Conservation (phyloP, 2,888 invertebrate genomes). For the Drosophila borealis region DNA sequence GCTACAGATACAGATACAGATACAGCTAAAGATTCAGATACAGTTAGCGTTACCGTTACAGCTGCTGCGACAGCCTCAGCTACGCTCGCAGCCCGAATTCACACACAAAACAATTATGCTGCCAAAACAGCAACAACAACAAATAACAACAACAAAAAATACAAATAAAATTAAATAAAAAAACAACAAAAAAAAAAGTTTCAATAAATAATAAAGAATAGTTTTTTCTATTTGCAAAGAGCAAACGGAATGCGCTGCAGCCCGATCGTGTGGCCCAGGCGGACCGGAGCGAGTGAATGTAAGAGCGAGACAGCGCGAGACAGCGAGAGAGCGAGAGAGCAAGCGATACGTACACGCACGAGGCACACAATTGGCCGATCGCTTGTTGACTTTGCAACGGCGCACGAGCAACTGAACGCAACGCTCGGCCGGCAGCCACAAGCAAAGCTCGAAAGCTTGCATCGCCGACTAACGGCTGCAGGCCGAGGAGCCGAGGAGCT, state of each 20-base stretch:
- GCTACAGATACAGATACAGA: constrained; percentile 4
- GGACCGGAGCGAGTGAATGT: background rate
- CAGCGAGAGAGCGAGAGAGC: constrained; percentile 14
- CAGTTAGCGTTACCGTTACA: constrained; percentile 4
- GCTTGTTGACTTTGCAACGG: constrained; percentile 80
- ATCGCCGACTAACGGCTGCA: constrained; percentile 9
- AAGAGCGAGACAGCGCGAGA: background rate
- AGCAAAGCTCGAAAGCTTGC: constrained; percentile 64
- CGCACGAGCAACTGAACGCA: constrained; percentile 71
- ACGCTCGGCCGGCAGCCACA: constrained; percentile 45
- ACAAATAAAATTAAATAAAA: constrained; percentile 1
- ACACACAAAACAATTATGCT: constrained; percentile 42
- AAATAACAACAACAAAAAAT: constrained; percentile 14
- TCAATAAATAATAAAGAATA: constrained; percentile 27
- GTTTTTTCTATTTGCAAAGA: constrained; percentile 14
- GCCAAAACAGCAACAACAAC: constrained; percentile 18
- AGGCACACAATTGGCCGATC: constrained; percentile 28
- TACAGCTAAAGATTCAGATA: background rate
- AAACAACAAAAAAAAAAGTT: constrained; percentile 9
- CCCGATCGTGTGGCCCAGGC: background rate
- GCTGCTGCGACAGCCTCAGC: constrained; percentile 1
- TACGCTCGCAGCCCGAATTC: constrained; percentile 9
- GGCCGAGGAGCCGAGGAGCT: constrained; percentile 31
- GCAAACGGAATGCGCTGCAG: constrained; percentile 31
- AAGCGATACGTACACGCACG: constrained; percentile 17